Conservation (phyloP, 2,888 invertebrate genomes). For the Watsonalla cultraria region DNA sequence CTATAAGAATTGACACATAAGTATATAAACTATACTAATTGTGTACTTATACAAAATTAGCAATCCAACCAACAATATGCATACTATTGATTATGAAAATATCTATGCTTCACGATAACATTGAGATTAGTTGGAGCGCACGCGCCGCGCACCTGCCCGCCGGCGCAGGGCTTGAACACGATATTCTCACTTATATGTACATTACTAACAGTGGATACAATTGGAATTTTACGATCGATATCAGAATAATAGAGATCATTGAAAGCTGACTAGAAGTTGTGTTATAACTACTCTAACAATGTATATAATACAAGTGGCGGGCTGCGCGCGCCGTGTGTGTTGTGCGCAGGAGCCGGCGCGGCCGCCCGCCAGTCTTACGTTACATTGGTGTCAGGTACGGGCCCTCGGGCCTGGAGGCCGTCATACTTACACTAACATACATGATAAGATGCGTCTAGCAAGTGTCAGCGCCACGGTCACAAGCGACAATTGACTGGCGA, state of each 20-base stretch:
- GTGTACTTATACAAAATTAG: constrained; percentile 77
- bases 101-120: constrained; percentile 64
- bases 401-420: constrained; percentile 49
- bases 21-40: constrained; percentile 80
- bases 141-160: constrained; percentile 21
- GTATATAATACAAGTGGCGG: constrained; percentile 43
- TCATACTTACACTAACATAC: constrained; percentile 49
- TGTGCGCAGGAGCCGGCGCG: constrained; percentile 60
- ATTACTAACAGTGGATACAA: constrained; percentile 61
- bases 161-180: constrained; percentile 46
- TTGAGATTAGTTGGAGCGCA: constrained; percentile 50
- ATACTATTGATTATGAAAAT: constrained; percentile 75
- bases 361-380: constrained; percentile 49
- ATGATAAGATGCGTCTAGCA: constrained; percentile 60
- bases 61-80: constrained; percentile 75
- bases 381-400: constrained; percentile 72
- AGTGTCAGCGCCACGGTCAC: constrained; percentile 54
- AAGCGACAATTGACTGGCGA: constrained; percentile 66
- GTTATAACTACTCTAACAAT: constrained; percentile 68
- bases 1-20: constrained; percentile 80
- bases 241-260: constrained; percentile 69
- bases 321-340: constrained; percentile 18
- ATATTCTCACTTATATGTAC: constrained; percentile 54
- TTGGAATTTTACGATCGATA: constrained; percentile 61
- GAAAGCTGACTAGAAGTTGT: constrained; percentile 76